Evolutionary conservation across 2,113 vertebrate genomes (phyloP).

Genomic region (Copsychus sechellarum): DNA sequence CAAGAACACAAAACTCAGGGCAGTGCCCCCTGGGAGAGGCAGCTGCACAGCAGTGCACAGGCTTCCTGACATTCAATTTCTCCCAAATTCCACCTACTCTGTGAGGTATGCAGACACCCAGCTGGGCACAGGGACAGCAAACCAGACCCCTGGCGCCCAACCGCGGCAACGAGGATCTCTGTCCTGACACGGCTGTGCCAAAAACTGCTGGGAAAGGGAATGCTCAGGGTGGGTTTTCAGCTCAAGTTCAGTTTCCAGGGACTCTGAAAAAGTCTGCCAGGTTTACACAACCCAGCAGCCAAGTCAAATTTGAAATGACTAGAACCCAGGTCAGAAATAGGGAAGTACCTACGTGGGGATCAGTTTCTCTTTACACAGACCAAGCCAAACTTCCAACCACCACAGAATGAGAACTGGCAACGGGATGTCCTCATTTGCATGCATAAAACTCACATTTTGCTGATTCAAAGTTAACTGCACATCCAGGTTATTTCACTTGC

Average conservation of each 20-base stretch:
- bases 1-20: background rate
- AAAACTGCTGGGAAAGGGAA: slow-evolving; percentile 15
- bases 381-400: slow-evolving; percentile 51
- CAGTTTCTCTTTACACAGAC: slow-evolving; percentile 19
- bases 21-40: background rate
- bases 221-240: background rate
- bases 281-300: background rate
- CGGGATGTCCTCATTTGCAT: slow-evolving; percentile 18
- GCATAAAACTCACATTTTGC: slow-evolving; percentile 33
- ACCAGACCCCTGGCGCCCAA: background rate
- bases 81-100: background rate
- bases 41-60: slow-evolving; percentile 21
- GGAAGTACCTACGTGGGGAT: slow-evolving; percentile 13
- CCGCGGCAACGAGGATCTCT: background rate
- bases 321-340: slow-evolving; percentile 32
- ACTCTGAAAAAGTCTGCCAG: background rate
- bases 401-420: slow-evolving; percentile 49
- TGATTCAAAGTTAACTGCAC: slow-evolving; percentile 31
- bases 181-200: background rate
- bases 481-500: background rate
- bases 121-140: background rate
- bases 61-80: background rate
- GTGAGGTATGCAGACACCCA: background rate
- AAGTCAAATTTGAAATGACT: background rate
- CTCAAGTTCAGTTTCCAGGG: slow-evolving; percentile 34